Evolutionary conservation across 2,888 invertebrate species (phyloP), one percentile per base, ranked within the genome.

Genomic region (Neria commutata): DNA sequence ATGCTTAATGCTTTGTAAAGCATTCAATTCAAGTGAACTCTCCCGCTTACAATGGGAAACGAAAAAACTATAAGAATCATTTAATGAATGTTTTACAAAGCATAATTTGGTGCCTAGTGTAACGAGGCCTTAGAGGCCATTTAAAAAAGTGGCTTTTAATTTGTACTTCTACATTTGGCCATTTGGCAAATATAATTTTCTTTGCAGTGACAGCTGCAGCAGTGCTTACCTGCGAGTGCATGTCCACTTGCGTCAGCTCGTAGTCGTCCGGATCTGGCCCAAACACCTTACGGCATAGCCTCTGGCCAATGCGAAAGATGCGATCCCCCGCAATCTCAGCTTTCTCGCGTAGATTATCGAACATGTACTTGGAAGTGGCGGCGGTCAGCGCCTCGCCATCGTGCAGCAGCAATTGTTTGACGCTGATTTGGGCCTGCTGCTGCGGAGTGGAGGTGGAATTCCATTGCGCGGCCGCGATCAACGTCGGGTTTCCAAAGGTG

Each of bases 401-500:
- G 62, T 86, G 83, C 64, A 84, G 84, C 21, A 85, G 79, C 46
- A 85, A 78, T 76, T 85, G 85, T 23, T 77, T 74, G 42, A 87
- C 79, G 52, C 77, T 80, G 23, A 81, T 67, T 60, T 70, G 64
- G 48, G 71, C 54, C 19, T 70, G 74, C 29, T 69, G 66, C 24
- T 68, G 56, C 25, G 65, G 58, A n/a, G n/a, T n/a, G n/a, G n/a
- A n/a, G n/a, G n/a, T n/a, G 8, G 75, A 69, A 33, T 73, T 68
- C 82, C 83, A 83, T 4, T 68, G 68, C 33, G 73, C 72, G 17
- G 68, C 66, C 4, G 83, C 78, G 56, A 86, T 71, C 17, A 85
- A 74, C 58, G 82, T 79, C n/a, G 86, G 84, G 67, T 85, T 84
- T 1, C 88, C 88, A 72, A 83, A 87, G 2, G 86, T 85, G 69